phyloP scores from a whole-genome alignment of 2,113 vertebrate species.

The Lycaon pictus region DNA sequence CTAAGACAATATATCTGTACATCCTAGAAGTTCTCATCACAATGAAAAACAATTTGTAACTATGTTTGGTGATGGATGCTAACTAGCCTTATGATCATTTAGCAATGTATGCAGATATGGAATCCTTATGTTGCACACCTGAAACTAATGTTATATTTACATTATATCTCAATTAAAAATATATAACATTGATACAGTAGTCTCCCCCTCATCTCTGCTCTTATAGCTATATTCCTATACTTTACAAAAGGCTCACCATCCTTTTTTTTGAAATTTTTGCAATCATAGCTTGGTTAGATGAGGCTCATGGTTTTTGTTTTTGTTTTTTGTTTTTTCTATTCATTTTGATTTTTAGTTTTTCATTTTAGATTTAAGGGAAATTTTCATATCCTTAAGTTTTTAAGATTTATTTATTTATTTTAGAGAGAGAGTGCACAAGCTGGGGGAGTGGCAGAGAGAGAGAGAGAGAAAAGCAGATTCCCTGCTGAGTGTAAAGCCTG shows the following conservation, averaged over 20 bases:
- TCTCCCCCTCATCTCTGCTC: neutral
- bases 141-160: neutral
- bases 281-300: neutral
- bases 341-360: slow-evolving; percentile 22
- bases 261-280: neutral
- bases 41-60: neutral
- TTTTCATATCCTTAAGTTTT: neutral
- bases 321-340: neutral
- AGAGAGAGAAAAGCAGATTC: neutral
- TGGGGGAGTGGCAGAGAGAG: neutral
- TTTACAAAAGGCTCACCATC: neutral
- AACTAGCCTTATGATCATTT: neutral
- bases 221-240: neutral
- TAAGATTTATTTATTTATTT: neutral
- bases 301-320: neutral
- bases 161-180: neutral
- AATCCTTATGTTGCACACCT: neutral
- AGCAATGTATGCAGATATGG: too few species aligned
- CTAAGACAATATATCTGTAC: neutral
- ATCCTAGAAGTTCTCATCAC: neutral
- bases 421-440: neutral
- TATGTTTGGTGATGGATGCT: neutral
- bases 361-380: neutral
- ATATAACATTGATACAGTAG: neutral
- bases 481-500: neutral